Percentiles rank a stretch among this genome's conserved stretches.
phyloP scores from a whole-genome alignment of 2,888 invertebrate genomes.

The Agrypnus murinus region DNA sequence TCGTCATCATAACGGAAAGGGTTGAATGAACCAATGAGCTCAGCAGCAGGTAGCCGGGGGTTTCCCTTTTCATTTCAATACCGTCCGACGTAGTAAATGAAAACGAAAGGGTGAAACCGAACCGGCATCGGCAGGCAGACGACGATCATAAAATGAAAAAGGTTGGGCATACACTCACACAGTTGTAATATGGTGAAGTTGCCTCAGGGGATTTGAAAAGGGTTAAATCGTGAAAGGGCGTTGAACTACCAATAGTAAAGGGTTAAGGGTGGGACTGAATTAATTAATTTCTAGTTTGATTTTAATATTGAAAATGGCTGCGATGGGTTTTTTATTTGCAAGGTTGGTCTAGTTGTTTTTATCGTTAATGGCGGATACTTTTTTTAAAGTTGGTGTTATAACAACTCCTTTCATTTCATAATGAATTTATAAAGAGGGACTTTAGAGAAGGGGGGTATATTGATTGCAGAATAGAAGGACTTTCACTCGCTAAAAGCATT shows the following conservation, averaged over 20 bases:
- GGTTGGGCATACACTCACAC: constrained; percentile 25
- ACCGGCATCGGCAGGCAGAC: constrained; percentile 18
- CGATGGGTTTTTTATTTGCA: too few relatives aligned
- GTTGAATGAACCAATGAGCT: constrained; percentile 55
- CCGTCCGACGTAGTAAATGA: constrained; percentile 54
- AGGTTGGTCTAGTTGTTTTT: too few relatives aligned
- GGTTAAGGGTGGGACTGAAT: constrained; percentile 61
- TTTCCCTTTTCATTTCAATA: constrained; percentile 57
- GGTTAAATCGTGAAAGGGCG: constrained; percentile 52
- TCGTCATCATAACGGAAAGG: constrained; percentile 50
- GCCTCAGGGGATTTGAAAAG: constrained; percentile 45
- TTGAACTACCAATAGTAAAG: constrained; percentile 59
- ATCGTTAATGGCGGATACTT: too few relatives aligned
- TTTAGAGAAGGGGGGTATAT: constrained; percentile 26
- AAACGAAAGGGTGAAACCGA: constrained; percentile 59
- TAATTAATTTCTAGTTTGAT: constrained; percentile 55
- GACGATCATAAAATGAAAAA: constrained; percentile 43
- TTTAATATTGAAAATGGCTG: constrained; percentile 44
- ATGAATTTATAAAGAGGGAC: constrained; percentile 43
- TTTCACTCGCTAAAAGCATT: constrained; percentile 59
- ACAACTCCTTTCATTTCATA: constrained; percentile 23
- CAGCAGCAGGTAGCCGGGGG: constrained; percentile 59
- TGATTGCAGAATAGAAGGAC: constrained; percentile 41
- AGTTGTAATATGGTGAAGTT: constrained; percentile 34
- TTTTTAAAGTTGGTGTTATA: too few relatives aligned